phyloP scores from a whole-genome alignment of 2,888 invertebrate genomes.

The Lycaena phlaeas region DNA sequence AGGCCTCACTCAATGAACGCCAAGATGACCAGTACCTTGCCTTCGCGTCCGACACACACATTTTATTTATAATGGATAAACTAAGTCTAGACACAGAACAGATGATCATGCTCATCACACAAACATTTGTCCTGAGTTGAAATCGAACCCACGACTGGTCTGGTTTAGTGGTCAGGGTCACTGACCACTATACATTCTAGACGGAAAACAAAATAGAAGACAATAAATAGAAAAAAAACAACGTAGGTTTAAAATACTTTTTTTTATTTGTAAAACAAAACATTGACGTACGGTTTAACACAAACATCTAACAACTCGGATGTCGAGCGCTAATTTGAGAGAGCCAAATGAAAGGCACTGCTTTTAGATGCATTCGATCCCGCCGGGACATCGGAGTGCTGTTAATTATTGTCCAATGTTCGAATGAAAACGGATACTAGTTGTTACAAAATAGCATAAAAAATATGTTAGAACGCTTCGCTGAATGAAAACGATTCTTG shows the following conservation, averaged over 20 bases:
- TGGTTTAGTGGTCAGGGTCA: too few relatives aligned
- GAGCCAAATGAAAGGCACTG: constrained; percentile 19
- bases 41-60: too few relatives aligned
- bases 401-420: constrained; percentile 13
- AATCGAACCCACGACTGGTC: too few relatives aligned
- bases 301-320: background rate
- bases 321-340: constrained; percentile 14
- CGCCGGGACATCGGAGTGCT: constrained; percentile 12
- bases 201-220: too few relatives aligned
- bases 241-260: background rate
- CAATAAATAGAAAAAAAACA: too few relatives aligned
- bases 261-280: background rate
- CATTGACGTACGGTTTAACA: background rate
- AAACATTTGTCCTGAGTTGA: too few relatives aligned
- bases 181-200: too few relatives aligned
- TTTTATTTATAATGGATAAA: too few relatives aligned
- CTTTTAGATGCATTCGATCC: constrained; percentile 20
- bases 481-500: background rate
- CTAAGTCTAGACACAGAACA: too few relatives aligned
- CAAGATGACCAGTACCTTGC: too few relatives aligned
- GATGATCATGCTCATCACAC: too few relatives aligned
- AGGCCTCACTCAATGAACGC: too few relatives aligned
- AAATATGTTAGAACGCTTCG: background rate
- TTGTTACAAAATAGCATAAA: background rate
- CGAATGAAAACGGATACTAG: constrained; percentile 7